A percentile compares a stretch with the other conserved stretches of the same genome.
Evolutionary conservation across 2,888 invertebrate species (phyloP).

Genomic region (Machimus rusticus): DNA sequence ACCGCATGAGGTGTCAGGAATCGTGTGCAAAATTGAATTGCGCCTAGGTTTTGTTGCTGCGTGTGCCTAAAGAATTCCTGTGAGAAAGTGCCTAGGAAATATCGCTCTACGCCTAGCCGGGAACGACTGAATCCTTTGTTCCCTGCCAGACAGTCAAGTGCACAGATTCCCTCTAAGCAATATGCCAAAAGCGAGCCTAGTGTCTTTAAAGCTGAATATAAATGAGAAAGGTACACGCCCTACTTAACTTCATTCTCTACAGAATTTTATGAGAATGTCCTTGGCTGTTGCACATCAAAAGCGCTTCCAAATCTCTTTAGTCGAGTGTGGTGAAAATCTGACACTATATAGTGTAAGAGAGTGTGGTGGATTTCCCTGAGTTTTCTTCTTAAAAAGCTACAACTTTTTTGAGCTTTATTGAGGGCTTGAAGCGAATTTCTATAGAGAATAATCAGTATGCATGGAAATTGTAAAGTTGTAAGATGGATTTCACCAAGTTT

Average conservation of each 20-base stretch:
- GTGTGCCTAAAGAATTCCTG: neutral
- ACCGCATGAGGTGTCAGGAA: neutral
- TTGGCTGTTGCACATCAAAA: neutral
- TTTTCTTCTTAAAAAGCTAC: neutral
- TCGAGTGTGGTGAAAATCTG: neutral
- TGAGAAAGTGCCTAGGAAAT: neutral
- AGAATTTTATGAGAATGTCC: conserved; percentile 31
- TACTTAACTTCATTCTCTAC: conserved; percentile 19
- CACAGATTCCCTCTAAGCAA: neutral
- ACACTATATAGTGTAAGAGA: neutral
- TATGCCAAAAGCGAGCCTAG: neutral
- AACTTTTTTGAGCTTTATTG: neutral
- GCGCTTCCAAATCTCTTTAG: neutral
- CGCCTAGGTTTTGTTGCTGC: neutral
- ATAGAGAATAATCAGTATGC: neutral
- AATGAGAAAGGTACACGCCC: conserved; percentile 38
- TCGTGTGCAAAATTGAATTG: neutral
- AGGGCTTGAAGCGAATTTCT: neutral
- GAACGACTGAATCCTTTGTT: neutral
- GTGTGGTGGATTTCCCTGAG: neutral
- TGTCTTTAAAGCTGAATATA: conserved; percentile 16
- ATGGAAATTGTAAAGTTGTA: neutral
- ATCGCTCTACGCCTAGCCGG: neutral
- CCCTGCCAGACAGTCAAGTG: neutral
- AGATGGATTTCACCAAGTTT: neutral